A percentile compares a stretch with the other conserved stretches of the same genome.
Conservation (phyloP, 2,113 vertebrate genomes). For the Axis porcinus region DNA sequence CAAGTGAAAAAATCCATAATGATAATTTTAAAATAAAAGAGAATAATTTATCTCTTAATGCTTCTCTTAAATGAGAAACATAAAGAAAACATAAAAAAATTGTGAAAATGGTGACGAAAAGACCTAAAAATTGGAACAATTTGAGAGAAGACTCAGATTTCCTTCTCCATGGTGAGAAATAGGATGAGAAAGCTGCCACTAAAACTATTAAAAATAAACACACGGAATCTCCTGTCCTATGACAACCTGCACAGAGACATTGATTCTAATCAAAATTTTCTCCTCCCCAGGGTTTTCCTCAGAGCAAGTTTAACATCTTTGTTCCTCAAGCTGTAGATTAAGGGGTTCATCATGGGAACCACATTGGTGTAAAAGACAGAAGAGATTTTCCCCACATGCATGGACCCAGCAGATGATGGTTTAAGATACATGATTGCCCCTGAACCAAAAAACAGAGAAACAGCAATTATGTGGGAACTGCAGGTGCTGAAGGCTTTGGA, state of each 20-base stretch:
- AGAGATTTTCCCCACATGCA: neutral
- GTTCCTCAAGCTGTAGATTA: neutral
- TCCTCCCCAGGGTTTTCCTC: neutral
- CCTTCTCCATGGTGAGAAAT: neutral
- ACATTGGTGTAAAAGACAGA: neutral
- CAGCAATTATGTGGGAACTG: neutral
- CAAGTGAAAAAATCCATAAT: neutral
- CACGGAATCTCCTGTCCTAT: neutral
- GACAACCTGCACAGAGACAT: neutral
- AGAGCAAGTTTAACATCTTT: neutral
- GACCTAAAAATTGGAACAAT: neutral
- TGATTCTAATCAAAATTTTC: neutral
- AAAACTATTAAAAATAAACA: neutral
- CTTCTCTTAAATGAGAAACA: neutral
- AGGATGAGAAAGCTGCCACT: neutral
- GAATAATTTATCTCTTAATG: neutral
- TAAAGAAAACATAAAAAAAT: neutral
- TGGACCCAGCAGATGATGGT: neutral
- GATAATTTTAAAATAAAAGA: neutral
- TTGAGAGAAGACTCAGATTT: neutral
- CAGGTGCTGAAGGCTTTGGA: neutral
- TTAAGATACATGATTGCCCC: neutral
- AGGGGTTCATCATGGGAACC: neutral
- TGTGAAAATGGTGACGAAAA: neutral
- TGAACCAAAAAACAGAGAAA: neutral